Evolutionary conservation across 2,797 vertebrate genomes (phyloP).

Genomic region (Tachyglossus aculeatus): DNA sequence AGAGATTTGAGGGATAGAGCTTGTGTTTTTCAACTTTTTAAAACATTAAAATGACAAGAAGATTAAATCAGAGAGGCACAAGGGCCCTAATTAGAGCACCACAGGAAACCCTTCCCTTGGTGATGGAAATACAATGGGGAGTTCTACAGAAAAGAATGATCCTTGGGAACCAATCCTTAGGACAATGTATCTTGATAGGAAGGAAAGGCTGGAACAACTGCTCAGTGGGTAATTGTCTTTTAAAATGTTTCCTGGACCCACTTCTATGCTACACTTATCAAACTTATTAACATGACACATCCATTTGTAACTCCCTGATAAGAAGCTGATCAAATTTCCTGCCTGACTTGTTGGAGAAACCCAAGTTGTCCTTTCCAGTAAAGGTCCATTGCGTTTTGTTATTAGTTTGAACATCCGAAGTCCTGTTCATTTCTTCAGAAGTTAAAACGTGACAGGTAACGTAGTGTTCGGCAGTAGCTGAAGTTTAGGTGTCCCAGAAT

Average conservation of each 20-base stretch:
- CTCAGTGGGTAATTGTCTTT: not conserved
- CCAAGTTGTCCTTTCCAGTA: conserved; percentile 13
- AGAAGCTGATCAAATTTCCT: conserved; percentile 45
- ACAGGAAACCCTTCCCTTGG: not conserved
- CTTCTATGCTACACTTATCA: not conserved
- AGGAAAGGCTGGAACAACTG: not conserved
- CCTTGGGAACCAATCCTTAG: no score
- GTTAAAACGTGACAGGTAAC: not conserved
- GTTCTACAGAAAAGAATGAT: not conserved
- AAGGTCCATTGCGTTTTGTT: not conserved
- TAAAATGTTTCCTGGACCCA: not conserved
- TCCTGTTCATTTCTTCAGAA: not conserved
- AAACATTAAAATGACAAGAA: not conserved
- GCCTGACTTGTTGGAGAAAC: conserved; percentile 25
- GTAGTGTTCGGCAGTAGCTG: not conserved
- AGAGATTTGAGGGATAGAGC: not conserved
- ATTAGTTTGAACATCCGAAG: conserved; percentile 12
- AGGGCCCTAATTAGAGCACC: not conserved
- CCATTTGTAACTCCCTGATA: conserved; percentile 31
- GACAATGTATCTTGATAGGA: not conserved
- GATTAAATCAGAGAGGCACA: not conserved
- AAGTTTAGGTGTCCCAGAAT: not conserved
- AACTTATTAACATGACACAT: conserved; percentile 28
- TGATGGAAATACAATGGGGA: not conserved
- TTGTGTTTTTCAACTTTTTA: not conserved